phyloP scores from a whole-genome alignment of 2,113 vertebrate species.

The Lepisosteus osseus region DNA sequence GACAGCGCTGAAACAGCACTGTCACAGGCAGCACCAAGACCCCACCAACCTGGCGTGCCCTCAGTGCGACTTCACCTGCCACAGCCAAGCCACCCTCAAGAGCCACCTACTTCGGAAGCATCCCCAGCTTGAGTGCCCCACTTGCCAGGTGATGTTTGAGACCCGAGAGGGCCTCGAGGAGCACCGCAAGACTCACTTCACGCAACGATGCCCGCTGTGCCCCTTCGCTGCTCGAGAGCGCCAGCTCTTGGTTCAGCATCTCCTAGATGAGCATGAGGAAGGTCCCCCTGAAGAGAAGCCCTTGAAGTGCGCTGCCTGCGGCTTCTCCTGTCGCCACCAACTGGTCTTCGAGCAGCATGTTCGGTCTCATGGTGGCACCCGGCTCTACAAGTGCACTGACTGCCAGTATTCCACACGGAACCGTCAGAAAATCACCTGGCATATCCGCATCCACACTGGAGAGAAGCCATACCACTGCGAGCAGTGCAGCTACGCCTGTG shows the following conservation, averaged over 20 bases:
- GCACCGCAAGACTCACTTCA: slow-evolving; percentile 70
- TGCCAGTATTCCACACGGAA: slow-evolving; percentile 88
- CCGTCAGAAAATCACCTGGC: slow-evolving; percentile 96
- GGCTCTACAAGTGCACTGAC: slow-evolving; percentile 86
- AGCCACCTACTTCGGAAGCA: slow-evolving; percentile 76
- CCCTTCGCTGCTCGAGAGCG: slow-evolving; percentile 76
- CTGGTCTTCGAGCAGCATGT: slow-evolving; percentile 89
- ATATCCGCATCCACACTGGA: slow-evolving; percentile 90
- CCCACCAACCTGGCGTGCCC: slow-evolving; percentile 57
- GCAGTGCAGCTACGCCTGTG: slow-evolving; percentile 83
- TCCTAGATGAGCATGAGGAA: slow-evolving; percentile 75
- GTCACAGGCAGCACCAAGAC: slow-evolving; percentile 72
- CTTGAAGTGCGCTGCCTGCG: slow-evolving; percentile 77
- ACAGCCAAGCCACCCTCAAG: slow-evolving; percentile 67
- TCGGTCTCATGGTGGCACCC: slow-evolving; percentile 84
- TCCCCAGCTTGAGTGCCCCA: slow-evolving; percentile 61
- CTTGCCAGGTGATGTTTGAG: slow-evolving; percentile 69
- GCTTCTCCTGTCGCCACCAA: slow-evolving; percentile 79
- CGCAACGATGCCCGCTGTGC: slow-evolving; percentile 79
- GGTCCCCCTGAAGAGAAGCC: slow-evolving; percentile 52
- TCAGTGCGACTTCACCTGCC: slow-evolving; percentile 67
- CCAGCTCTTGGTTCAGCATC: slow-evolving; percentile 77
- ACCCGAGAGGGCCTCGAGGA: slow-evolving; percentile 66
- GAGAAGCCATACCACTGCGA: slow-evolving; percentile 94
- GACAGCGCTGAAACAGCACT: slow-evolving; percentile 83